phyloP scores from a whole-genome alignment of 1,140 invertebrate genomes.

The Bombus polaris region DNA sequence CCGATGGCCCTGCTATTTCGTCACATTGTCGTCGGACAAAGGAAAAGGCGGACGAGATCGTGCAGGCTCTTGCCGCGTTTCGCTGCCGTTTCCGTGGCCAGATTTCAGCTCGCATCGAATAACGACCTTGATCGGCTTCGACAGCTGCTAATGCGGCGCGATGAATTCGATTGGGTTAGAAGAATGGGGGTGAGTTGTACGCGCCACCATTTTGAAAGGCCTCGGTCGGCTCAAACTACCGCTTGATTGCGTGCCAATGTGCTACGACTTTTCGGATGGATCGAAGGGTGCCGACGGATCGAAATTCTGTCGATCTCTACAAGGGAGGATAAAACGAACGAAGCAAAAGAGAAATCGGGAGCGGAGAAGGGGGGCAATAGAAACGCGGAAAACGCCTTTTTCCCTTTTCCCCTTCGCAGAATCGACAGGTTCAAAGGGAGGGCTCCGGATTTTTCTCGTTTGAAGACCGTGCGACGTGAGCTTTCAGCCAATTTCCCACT shows the following conservation, averaged over 20 bases:
- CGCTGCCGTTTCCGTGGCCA: slow-evolving; percentile 15
- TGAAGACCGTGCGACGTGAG: slow-evolving; percentile 56
- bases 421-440: slow-evolving; percentile 64
- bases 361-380: slow-evolving; percentile 6
- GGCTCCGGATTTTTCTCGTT: slow-evolving; percentile 49
- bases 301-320: neutral
- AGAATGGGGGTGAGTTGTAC: neutral
- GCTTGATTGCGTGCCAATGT: slow-evolving; percentile 71
- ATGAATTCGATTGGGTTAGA: slow-evolving; percentile 56
- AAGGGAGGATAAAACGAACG: slow-evolving; percentile 5
- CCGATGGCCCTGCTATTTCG: slow-evolving; percentile 10
- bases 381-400: slow-evolving; percentile 26
- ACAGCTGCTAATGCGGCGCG: slow-evolving; percentile 70
- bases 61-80: slow-evolving; percentile 5
- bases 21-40: slow-evolving; percentile 55
- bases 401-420: neutral
- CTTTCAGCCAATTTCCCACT: slow-evolving; percentile 57
- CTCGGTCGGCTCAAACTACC: slow-evolving; percentile 33
- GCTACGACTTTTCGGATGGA: slow-evolving; percentile 58
- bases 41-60: neutral
- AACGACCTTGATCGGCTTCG: slow-evolving; percentile 46
- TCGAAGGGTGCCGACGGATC: neutral
- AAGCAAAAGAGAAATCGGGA: neutral
- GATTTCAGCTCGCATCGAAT: slow-evolving; percentile 19
- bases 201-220: slow-evolving; percentile 1